phyloP scores from a whole-genome alignment of 2,797 vertebrate genomes.

The Chaunax sp. region DNA sequence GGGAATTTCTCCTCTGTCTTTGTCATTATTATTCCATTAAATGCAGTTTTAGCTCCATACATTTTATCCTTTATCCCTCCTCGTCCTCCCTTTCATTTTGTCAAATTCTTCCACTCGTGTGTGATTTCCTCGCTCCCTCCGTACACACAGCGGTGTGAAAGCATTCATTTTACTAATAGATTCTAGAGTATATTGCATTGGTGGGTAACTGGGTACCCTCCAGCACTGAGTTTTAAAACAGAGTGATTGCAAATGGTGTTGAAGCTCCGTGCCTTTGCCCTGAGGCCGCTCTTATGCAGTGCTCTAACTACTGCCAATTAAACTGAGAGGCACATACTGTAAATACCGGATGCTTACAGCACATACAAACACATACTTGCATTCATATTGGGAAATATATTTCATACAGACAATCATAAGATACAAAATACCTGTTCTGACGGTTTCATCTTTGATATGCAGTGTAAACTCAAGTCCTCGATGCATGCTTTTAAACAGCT shows the following conservation, averaged over 20 bases:
- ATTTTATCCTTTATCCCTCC: conserved; percentile 23
- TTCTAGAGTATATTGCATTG: conserved; percentile 44
- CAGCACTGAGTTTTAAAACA: conserved; percentile 40
- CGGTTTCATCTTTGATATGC: no score
- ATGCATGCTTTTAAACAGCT: conserved; percentile 42
- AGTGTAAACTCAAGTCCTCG: neutral
- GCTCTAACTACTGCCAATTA: conserved; percentile 38
- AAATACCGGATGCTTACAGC: neutral
- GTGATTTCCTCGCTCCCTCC: no score
- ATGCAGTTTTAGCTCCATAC: conserved; percentile 7
- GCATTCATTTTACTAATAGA: conserved; percentile 52
- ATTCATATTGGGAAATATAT: neutral
- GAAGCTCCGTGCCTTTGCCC: conserved; percentile 42
- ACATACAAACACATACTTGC: neutral
- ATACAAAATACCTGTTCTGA: neutral
- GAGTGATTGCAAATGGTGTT: conserved; percentile 51
- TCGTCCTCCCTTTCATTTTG: conserved; percentile 18
- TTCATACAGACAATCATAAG: neutral
- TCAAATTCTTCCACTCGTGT: conserved; percentile 25
- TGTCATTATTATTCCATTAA: conserved; percentile 36
- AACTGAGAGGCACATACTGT: conserved; percentile 21
- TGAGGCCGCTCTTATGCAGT: conserved; percentile 30
- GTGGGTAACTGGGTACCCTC: conserved; percentile 58
- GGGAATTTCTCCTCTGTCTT: conserved; percentile 15
- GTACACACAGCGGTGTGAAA: conserved; percentile 41